Percentiles rank a stretch among this genome's conserved stretches.
phyloP scores from a whole-genome alignment of 1,140 invertebrate genomes.

The Neocloeon triangulifer region DNA sequence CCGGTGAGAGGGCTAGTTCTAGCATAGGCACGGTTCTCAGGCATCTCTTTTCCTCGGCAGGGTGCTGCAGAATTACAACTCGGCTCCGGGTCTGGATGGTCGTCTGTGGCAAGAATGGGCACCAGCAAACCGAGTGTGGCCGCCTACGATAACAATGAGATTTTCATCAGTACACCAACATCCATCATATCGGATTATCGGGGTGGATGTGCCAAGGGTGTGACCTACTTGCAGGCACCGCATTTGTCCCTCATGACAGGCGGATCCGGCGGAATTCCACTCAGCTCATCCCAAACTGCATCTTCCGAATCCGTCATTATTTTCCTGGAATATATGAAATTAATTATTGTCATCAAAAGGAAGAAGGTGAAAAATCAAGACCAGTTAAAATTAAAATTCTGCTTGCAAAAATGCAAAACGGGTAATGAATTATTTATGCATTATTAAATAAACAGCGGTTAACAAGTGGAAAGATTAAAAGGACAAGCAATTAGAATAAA shows the following conservation, averaged over 20 bases:
- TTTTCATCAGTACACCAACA: too few relatives aligned
- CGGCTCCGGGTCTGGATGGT: conserved; percentile 38
- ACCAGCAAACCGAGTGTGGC: conserved; percentile 74
- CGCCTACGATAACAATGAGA: conserved; percentile 39
- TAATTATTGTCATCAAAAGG: conserved; percentile 3
- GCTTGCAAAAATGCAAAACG: too few relatives aligned
- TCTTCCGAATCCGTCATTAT: conserved; percentile 22
- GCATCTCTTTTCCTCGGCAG: conserved; percentile 74
- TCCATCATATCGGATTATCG: too few relatives aligned
- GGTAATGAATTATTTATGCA: too few relatives aligned
- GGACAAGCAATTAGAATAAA: too few relatives aligned
- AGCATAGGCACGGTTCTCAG: conserved; percentile 77
- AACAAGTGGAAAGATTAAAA: too few relatives aligned
- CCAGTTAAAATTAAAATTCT: too few relatives aligned
- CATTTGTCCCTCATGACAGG: conserved; percentile 43
- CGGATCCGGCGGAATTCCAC: conserved; percentile 46
- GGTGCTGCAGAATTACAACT: conserved; percentile 73
- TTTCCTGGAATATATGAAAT: conserved; percentile 6
- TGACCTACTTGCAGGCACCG: conserved; percentile 41
- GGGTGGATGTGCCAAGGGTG: neutral
- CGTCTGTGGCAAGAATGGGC: conserved; percentile 46
- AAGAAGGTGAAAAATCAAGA: conserved; percentile 8
- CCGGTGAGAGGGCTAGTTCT: conserved; percentile 39
- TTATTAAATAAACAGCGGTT: too few relatives aligned
- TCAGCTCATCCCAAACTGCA: conserved; percentile 38